Base-by-base conservation (phyloP, 2,113 vertebrate species). In the Cariama cristata region DNA sequence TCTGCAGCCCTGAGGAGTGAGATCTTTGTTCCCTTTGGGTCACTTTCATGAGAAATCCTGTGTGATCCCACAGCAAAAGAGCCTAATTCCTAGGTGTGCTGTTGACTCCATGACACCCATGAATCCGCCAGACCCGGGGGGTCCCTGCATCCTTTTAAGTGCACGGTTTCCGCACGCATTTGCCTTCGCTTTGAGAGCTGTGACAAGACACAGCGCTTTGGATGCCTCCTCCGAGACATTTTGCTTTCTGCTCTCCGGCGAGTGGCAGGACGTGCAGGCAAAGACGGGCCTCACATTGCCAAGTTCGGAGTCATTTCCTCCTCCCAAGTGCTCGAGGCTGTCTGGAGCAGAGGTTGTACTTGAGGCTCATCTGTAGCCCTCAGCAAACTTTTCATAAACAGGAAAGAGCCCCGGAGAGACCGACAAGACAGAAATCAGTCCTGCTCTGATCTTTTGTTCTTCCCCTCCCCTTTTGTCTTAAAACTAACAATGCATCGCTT, bases 281-380 rank as follows among this genome's bases (percentile, higher is more conserved):
- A 23, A 72, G 72, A 19, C 0, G 0, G 32, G 73, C 77, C 66
- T 63, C 0, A 0, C 0, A 0, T 35, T 88, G 86, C 94, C 86
- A 81, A 92, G 59, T 55, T 79, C 0, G 13, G 86, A 81, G 64
- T 86, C 1, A 72, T 86, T 96, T 90, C 91, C 88, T 81, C 82
- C 93, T 93, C 79, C 79, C 19, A 1, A 67, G 56, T 18, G 52
- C 86, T 90, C 0, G 1, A 58, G 71, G 79, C 63, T 72, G n/a
- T 50, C 72, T 95, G 91, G 90, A 95, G 83, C 86, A 95, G 92
- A 79, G 76, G 83, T 49, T 92, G 86, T 27, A 44, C 72, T 86
- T 38, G 63, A 79, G 80, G 40, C 30, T 87, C 91, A n/a, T 86
- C 72, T 42, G 10, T 11, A 59, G 82, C 94, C 88, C 68, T 84